phyloP scores from a whole-genome alignment of 2,113 vertebrate species.

The Indicator indicator region DNA sequence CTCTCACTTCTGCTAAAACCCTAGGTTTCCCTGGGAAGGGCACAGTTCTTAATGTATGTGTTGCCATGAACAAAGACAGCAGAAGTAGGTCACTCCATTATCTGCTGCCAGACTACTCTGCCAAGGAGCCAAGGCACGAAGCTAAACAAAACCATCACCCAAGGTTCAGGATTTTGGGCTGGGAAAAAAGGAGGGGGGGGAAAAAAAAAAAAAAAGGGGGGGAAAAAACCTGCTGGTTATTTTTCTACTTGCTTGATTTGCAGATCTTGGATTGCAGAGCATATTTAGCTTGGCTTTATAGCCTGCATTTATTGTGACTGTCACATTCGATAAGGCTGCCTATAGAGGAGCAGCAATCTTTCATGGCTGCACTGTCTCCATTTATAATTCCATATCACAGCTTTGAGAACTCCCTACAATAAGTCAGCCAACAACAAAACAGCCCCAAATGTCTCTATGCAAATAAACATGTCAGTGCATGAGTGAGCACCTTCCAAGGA shows the following conservation, averaged over 20 bases:
- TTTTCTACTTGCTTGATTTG: slow-evolving; percentile 67
- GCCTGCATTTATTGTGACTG: slow-evolving; percentile 67
- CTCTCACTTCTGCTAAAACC: background rate
- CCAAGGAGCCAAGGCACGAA: slow-evolving; percentile 55
- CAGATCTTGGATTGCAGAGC: slow-evolving; percentile 63
- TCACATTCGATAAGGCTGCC: slow-evolving; percentile 61
- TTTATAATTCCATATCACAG: slow-evolving; percentile 72
- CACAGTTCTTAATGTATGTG: slow-evolving; percentile 69
- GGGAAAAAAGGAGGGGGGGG: background rate
- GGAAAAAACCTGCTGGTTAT: slow-evolving; percentile 11
- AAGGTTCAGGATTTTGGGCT: slow-evolving; percentile 4
- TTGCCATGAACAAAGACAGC: slow-evolving; percentile 56
- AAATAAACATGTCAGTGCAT: slow-evolving; percentile 44
- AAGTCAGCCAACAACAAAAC: slow-evolving; percentile 62
- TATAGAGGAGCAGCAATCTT: slow-evolving; percentile 63
- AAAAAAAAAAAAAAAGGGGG: too few species aligned
- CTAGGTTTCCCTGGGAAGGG: slow-evolving; percentile 55
- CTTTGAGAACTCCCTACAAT: slow-evolving; percentile 45
- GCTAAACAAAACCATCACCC: slow-evolving; percentile 67
- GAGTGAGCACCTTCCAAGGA: slow-evolving; percentile 18
- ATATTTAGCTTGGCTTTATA: slow-evolving; percentile 68
- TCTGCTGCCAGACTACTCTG: slow-evolving; percentile 44
- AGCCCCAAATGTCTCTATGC: slow-evolving; percentile 29
- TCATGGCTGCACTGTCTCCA: slow-evolving; percentile 59
- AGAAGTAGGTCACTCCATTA: slow-evolving; percentile 66